phyloP scores from a whole-genome alignment of 2,113 vertebrate genomes.

The Apodemus sylvaticus region DNA sequence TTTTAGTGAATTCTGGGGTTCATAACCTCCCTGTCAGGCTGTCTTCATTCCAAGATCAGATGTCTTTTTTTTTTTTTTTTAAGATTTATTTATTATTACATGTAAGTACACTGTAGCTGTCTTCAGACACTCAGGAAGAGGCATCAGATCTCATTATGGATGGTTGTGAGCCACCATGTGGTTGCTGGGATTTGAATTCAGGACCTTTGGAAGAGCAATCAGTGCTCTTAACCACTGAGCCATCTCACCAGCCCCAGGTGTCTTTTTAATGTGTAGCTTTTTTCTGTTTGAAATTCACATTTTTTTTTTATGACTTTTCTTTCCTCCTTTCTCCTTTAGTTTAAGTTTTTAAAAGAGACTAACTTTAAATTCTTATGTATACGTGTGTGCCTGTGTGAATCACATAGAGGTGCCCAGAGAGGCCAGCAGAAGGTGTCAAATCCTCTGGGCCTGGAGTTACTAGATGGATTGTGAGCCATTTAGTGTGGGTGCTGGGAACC shows the following conservation, averaged over 20 bases:
- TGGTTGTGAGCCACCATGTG: too few relatives aligned
- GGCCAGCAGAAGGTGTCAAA: not conserved
- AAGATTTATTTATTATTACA: too few relatives aligned
- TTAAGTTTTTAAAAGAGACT: constrained; percentile 13
- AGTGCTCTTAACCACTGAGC: too few relatives aligned
- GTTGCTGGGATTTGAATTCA: too few relatives aligned
- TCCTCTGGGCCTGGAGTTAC: not conserved
- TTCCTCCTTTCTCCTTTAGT: not conserved
- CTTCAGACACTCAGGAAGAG: too few relatives aligned
- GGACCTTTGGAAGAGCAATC: too few relatives aligned
- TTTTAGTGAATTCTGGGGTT: not conserved
- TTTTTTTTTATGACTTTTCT: not conserved
- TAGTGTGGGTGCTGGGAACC: too few relatives aligned
- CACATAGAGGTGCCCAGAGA: not conserved
- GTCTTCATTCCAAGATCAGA: not conserved
- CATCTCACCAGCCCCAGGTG: too few relatives aligned
- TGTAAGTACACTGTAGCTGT: too few relatives aligned
- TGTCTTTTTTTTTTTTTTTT: too few relatives aligned
- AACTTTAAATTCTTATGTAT: not conserved
- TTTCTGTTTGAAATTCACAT: not conserved
- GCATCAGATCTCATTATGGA: too few relatives aligned
- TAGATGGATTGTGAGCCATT: not conserved
- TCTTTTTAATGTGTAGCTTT: too few relatives aligned
- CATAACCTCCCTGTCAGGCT: not conserved
- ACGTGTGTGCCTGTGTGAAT: not conserved